phyloP scores from a whole-genome alignment of 2,888 invertebrate genomes.

The Cosmia pyralina region DNA sequence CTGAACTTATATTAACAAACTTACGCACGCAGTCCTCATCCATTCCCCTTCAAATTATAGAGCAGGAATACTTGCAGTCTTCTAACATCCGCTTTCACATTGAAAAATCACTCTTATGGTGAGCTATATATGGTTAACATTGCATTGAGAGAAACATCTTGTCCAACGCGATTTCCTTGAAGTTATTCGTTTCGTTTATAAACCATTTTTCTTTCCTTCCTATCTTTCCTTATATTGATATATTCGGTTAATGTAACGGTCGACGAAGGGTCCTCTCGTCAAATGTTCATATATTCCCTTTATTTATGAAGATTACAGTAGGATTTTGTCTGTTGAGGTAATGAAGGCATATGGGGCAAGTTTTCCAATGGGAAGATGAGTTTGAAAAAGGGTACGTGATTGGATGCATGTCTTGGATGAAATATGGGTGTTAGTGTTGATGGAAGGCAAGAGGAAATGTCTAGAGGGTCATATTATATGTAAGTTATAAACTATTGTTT shows the following conservation, averaged over 20 bases:
- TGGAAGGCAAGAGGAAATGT: no score
- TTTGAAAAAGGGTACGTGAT: slow-evolving; percentile 30
- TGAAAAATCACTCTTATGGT: not conserved
- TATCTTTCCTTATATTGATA: slow-evolving; percentile 41
- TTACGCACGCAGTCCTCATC: slow-evolving; percentile 19
- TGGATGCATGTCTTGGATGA: slow-evolving; percentile 33
- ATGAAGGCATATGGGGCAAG: slow-evolving; percentile 34
- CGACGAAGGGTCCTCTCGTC: slow-evolving; percentile 18
- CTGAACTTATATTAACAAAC: slow-evolving; percentile 31
- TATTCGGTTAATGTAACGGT: slow-evolving; percentile 51
- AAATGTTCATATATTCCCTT: slow-evolving; percentile 32
- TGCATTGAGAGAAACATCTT: not conserved
- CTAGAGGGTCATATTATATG: no score
- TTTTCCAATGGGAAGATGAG: slow-evolving; percentile 40
- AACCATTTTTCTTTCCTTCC: slow-evolving; percentile 32
- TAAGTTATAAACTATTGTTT: no score
- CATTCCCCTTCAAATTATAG: slow-evolving; percentile 42
- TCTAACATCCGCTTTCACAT: not conserved
- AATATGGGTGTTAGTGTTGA: slow-evolving; percentile 18
- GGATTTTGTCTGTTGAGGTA: slow-evolving; percentile 35
- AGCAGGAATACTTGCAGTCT: slow-evolving; percentile 20
- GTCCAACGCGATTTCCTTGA: slow-evolving; percentile 21
- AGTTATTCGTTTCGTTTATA: slow-evolving; percentile 47
- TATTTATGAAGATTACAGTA: slow-evolving; percentile 60
- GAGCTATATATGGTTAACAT: not conserved